These are phyloP conservation scores for Chamaedrilus cognettii DNA, from an alignment of 2,888 invertebrate genomes.

Conservation along the genomic window DNA sequence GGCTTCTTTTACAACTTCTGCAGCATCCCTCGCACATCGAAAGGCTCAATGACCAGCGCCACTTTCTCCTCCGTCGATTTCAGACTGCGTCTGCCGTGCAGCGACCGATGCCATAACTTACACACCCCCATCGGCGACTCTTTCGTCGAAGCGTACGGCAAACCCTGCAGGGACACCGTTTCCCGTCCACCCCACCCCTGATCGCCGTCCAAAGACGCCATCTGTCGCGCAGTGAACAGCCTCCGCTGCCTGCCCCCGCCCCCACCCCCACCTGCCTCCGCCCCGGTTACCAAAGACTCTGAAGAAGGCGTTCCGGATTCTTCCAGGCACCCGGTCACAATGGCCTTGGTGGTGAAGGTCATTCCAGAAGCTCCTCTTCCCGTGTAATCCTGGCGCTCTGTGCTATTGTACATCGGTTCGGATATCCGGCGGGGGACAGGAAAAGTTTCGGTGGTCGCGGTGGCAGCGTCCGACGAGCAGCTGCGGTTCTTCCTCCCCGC, in stretches of 20 bases:
- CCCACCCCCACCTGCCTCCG: no score
- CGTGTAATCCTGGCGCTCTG: not conserved
- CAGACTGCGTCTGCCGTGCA: not conserved
- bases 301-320: no score
- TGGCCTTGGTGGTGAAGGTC: not conserved
- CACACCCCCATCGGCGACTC: not conserved
- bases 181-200: not conserved
- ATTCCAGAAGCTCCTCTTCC: not conserved
- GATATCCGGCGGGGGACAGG: slow-evolving; percentile 14
- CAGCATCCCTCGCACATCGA: not conserved
- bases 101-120: not conserved
- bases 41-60: not conserved
- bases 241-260: not conserved
- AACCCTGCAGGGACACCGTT: not conserved
- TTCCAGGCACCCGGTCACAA: not conserved
- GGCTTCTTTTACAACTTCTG: not conserved
- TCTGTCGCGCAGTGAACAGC: not conserved
- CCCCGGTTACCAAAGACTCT: no score
- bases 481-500: slow-evolving; percentile 10
- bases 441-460: slow-evolving; percentile 2
- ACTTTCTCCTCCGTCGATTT: not conserved
- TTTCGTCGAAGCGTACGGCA: not conserved
- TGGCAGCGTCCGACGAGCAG: slow-evolving; percentile 17
- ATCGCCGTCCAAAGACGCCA: not conserved
- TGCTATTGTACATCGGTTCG: slow-evolving; percentile 11